Evolutionary conservation across 2,113 vertebrate genomes (phyloP).

Genomic region (Thunnus thynnus): DNA sequence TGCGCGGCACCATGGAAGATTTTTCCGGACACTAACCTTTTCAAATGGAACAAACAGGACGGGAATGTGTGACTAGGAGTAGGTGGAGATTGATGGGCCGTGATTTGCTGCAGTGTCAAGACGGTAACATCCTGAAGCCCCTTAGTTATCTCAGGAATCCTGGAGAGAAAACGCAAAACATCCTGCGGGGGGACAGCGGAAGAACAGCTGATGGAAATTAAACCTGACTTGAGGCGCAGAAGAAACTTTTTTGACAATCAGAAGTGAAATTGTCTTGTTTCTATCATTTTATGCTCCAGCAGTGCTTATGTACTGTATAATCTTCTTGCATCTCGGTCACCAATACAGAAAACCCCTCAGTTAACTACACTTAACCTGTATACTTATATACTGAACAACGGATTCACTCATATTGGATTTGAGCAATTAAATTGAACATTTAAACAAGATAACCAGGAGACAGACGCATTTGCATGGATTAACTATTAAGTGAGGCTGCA

Average conservation of each 20-base stretch:
- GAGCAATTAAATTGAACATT: not conserved
- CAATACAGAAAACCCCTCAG: no score
- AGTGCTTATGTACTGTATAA: no score
- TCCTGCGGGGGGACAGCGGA: not conserved
- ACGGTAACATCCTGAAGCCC: slow-evolving; percentile 49
- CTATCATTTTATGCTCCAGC: not conserved
- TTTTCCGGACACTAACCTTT: slow-evolving; percentile 47
- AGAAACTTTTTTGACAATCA: not conserved
- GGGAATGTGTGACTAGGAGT: slow-evolving; percentile 38
- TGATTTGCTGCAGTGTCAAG: slow-evolving; percentile 32
- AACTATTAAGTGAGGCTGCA: not conserved
- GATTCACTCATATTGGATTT: not conserved
- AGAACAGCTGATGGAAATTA: not conserved
- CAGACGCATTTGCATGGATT: not conserved
- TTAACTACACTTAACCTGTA: no score
- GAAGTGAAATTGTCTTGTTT: not conserved
- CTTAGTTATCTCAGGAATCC: slow-evolving; percentile 26
- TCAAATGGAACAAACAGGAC: slow-evolving; percentile 59
- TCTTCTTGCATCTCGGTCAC: no score
- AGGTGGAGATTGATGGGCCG: slow-evolving; percentile 41
- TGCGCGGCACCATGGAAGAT: slow-evolving; percentile 1
- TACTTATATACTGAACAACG: no score
- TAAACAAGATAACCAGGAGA: not conserved
- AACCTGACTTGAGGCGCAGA: slow-evolving; percentile 3
- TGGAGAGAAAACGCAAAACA: not conserved